Conservation (phyloP, 37 sponge, comb jelly and placozoan genomes). For the Cladorhizidae sp. region DNA sequence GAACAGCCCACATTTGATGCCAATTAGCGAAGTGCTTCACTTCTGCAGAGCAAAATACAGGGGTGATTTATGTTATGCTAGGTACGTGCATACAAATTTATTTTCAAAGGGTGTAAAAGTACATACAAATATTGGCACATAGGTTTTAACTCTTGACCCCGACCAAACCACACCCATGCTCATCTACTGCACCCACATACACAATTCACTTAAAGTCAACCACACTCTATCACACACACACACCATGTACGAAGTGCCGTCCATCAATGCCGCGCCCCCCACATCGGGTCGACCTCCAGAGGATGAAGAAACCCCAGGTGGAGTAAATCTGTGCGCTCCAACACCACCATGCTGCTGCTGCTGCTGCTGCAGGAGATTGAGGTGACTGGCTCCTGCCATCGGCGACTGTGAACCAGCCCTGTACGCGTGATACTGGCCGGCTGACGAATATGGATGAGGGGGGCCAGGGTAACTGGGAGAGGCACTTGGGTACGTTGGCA, state of each 20-base stretch:
- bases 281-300: background rate
- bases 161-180: too few species aligned
- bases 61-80: too few species aligned
- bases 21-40: too few species aligned
- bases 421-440: conserved; percentile 6
- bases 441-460: conserved; percentile 11
- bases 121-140: too few species aligned
- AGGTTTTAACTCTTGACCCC: too few species aligned
- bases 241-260: background rate
- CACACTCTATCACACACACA: too few species aligned
- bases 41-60: too few species aligned
- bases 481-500: background rate
- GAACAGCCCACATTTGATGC: too few species aligned
- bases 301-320: background rate
- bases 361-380: background rate
- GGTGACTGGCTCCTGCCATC: conserved; percentile 4
- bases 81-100: too few species aligned
- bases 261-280: background rate
- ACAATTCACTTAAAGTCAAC: too few species aligned
- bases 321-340: background rate
- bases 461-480: conserved; percentile 13
- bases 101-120: too few species aligned
- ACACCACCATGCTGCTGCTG: background rate
- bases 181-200: too few species aligned
- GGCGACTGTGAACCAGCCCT: conserved; percentile 15